Conservation (phyloP, 2,888 invertebrate genomes). For the Melanchra persicariae region DNA sequence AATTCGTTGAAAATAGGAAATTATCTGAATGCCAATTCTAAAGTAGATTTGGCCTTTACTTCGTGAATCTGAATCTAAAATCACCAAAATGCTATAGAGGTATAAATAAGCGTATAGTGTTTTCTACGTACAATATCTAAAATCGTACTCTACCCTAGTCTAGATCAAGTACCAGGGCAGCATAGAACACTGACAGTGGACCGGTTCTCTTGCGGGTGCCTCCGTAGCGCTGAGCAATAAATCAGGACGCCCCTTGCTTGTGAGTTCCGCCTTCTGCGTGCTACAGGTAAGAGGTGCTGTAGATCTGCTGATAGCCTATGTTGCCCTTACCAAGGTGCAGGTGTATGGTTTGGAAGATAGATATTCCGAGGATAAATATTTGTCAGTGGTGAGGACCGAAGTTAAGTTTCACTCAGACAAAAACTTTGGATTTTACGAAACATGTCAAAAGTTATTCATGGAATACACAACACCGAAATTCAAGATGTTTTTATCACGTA, state of each 20-base stretch:
- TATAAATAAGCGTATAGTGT: too few species aligned
- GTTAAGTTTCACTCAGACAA: not conserved
- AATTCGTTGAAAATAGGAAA: too few species aligned
- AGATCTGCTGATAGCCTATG: constrained; percentile 37
- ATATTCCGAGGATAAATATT: too few species aligned
- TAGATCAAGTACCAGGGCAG: constrained; percentile 25
- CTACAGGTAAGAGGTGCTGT: constrained; percentile 48
- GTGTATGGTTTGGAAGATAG: not conserved
- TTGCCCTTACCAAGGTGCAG: constrained; percentile 14
- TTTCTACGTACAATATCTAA: too few species aligned
- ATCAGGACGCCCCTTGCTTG: constrained; percentile 63
- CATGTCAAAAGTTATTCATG: not conserved
- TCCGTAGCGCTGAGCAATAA: constrained; percentile 60
- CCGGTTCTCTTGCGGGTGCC: constrained; percentile 38
- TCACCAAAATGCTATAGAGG: too few species aligned
- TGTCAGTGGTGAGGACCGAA: not conserved
- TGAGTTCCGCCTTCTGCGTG: constrained; percentile 67
- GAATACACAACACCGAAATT: not conserved
- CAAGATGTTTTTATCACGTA: too few species aligned
- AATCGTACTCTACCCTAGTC: not conserved
- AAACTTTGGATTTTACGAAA: not conserved
- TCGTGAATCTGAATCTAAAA: too few species aligned
- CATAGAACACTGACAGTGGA: constrained; percentile 25
- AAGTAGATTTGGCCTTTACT: too few species aligned
- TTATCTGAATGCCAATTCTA: too few species aligned